Base-by-base conservation (phyloP, 64 coral and sea anemone species). In the Stichodactyla helianthus region DNA sequence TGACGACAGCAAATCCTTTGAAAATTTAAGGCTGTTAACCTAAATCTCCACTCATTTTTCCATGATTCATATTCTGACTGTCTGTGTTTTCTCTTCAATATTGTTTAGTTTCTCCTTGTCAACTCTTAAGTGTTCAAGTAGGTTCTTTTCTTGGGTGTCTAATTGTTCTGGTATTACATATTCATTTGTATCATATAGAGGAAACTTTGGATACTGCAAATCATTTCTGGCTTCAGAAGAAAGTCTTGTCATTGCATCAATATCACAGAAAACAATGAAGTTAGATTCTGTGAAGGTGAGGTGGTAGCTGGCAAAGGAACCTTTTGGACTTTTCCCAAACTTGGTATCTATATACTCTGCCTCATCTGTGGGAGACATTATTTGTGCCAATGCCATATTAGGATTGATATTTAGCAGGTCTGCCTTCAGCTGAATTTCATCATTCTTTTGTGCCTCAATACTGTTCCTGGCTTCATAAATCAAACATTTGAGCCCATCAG, bases 21-120 rank as follows among this genome's bases (percentile, higher is more conserved):
- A 64, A 88, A 92, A 76, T 92, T 92, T 4, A 81, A 88, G 23
- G 91, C 86, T 78, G 86, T 88, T 26, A 92, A 85, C 55, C 91
- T 92, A 64, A 76, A 88, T 78, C 83, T 88, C 55, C 82, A 67
- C 77, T 88, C 86, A 51, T 83, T 65, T 77, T 70, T 92, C 91
- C 86, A 88, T 19, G 22, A 56, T 56, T 87, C 50, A 54, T 20
- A 87, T 53, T 83, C 57, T 63, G 85, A 79, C 80, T 92, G 90
- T 77, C n/a, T 14, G 16, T 26, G 90, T 92, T 58, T 87, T 82
- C 18, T 18, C 14, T 88, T 92, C 79, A 68, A 92, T 87, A 23
- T 86, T 19, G 59, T 92, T 87, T 10, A 92, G 25, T 82, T 87
- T 80, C 53, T 62, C 51, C 17, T 64, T 52, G 52, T 82, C 52